Evolutionary conservation across 2,888 invertebrate species (phyloP), one percentile per base, ranked within the genome.

Genomic region (Drosophila seclusa): DNA sequence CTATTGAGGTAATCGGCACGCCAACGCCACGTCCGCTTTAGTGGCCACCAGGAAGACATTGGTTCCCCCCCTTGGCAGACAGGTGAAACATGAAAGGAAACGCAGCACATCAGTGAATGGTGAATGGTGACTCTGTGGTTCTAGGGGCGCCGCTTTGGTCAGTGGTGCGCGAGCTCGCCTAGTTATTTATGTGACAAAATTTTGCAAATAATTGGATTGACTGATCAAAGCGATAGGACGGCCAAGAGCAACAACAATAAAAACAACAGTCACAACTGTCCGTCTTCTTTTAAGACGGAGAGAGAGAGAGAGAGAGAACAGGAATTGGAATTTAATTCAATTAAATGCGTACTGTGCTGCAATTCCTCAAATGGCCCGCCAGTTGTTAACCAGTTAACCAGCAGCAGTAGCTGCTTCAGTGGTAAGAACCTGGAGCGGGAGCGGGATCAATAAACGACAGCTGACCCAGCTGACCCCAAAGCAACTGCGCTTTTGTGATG

Each of bases 111-210:
- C 34, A 53, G 27, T 36, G 54, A 54, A 54, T 36, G 54, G 34
- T 31, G 54, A 55, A 55, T 55, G 55, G 55, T 55, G 53, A 21
- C 34, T 53, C 53, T 16, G 34, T 29, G 31, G 36, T 58, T 76
- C 73, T 73, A 78, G 78, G 78, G 80, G 76, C 69, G 75, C 76
- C 78, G 55, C 66, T 36, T 32, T 70, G 55, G 54, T 54, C 73
- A 59, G 32, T 50, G 63, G 68, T 62, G 68, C 54, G 55, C 62
- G 53, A 73, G 71, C 40, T 75, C 61, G 78, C 78, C 86, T 90
- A 89, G 92, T 92, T 92, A 92, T 92, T 92, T 92, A 92, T 92
- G 92, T 92, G 92, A 92, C 92, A 92, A 92, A 92, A 92, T 92
- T 92, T 91, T 90, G 90, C 92, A 92, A 92, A 92, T 92, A 92